phyloP scores from a whole-genome alignment of 1,140 invertebrate species.

The Drosophila pectinifera region DNA sequence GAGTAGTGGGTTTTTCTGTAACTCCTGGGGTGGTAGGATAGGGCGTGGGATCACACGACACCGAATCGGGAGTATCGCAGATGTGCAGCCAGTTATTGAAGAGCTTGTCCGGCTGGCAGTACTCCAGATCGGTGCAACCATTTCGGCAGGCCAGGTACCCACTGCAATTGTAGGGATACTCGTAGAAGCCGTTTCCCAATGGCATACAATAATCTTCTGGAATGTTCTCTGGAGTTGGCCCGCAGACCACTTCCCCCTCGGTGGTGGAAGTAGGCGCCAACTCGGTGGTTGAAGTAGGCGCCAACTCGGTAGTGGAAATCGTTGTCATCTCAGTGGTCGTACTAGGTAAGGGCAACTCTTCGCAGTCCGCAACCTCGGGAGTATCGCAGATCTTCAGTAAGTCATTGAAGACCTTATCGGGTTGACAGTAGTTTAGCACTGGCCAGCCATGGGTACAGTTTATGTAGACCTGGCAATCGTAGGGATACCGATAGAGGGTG shows the following conservation, averaged over 20 bases:
- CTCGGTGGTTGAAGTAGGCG: slow-evolving; percentile 5
- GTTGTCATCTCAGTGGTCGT: slow-evolving; percentile 25
- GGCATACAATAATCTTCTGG: slow-evolving; percentile 41
- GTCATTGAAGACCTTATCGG: slow-evolving; percentile 63
- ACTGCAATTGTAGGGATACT: slow-evolving; percentile 60
- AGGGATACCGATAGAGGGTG: slow-evolving; percentile 55
- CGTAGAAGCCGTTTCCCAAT: slow-evolving; percentile 64
- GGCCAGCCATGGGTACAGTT: slow-evolving; percentile 69
- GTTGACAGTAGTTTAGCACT: slow-evolving; percentile 61
- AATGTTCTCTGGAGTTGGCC: slow-evolving; percentile 33
- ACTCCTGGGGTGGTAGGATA: slow-evolving; percentile 43
- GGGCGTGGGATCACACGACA: slow-evolving; percentile 37
- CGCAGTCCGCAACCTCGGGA: slow-evolving; percentile 60
- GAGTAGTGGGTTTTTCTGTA: slow-evolving; percentile 7
- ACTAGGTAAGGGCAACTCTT: slow-evolving; percentile 55
- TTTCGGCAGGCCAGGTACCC: slow-evolving; percentile 57
- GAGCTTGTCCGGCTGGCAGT: slow-evolving; percentile 60
- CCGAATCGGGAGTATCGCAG: slow-evolving; percentile 67
- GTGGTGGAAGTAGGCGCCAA: slow-evolving; percentile 3
- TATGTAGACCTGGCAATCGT: slow-evolving; percentile 74
- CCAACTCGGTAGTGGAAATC: slow-evolving; percentile 29
- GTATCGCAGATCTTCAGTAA: slow-evolving; percentile 64
- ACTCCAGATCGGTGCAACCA: slow-evolving; percentile 60
- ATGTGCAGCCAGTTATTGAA: slow-evolving; percentile 58
- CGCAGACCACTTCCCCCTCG: slow-evolving; percentile 38